Percentiles rank a stretch among this genome's conserved stretches.
These are phyloP conservation scores for Dreissena polymorpha DNA, from an alignment of 1,140 invertebrate genomes.

Conservation along the genomic window DNA sequence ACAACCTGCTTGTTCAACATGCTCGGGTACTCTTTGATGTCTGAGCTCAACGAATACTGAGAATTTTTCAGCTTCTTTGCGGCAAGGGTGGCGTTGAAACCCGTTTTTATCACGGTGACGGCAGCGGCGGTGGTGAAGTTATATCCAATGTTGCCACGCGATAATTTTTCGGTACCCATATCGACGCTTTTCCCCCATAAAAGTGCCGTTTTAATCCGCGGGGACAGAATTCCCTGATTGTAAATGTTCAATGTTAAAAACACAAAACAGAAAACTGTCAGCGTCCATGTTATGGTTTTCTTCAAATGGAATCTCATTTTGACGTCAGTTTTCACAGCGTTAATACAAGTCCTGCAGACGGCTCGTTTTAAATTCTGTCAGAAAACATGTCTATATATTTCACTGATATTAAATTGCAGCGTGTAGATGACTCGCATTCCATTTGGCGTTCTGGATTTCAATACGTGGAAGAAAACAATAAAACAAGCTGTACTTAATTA, in stretches of 20 bases:
- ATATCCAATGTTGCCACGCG: neutral
- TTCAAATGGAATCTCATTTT: slow-evolving; percentile 54
- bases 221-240: slow-evolving; percentile 48
- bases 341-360: too few relatives aligned
- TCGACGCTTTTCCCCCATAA: neutral
- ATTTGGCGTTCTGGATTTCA: too few relatives aligned
- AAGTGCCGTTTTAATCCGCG: neutral
- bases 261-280: slow-evolving; percentile 30
- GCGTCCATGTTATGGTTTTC: slow-evolving; percentile 50
- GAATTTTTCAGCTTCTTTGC: too few relatives aligned
- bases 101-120: neutral
- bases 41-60: neutral
- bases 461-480: too few relatives aligned
- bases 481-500: too few relatives aligned
- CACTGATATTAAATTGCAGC: too few relatives aligned
- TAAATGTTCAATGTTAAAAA: slow-evolving; percentile 61
- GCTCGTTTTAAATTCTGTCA: too few relatives aligned
- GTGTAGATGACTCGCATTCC: too few relatives aligned
- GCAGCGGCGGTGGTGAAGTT: neutral
- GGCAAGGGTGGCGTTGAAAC: too few relatives aligned
- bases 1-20: slow-evolving; percentile 13
- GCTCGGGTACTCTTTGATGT: neutral
- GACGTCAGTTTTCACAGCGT: too few relatives aligned
- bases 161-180: neutral
- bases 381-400: too few relatives aligned